Base-by-base conservation (phyloP, 2,797 vertebrate species). In the Ceyx erithaca region DNA sequence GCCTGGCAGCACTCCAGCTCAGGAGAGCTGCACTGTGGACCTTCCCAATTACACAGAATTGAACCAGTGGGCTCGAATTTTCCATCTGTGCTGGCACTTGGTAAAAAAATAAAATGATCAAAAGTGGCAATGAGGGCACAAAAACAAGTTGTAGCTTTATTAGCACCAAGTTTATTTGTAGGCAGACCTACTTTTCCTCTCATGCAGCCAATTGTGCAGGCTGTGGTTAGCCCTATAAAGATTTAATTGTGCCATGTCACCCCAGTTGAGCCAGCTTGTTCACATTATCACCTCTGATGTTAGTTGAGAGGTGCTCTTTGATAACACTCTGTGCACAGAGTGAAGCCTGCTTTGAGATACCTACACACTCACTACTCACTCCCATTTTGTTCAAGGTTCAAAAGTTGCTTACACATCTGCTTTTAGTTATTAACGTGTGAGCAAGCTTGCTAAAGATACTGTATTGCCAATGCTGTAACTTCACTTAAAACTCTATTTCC, bases 281-380 rank as follows among this genome's bases (percentile, higher is more conserved):
- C 91, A 64, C 79, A 76, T 89, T 80, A 90, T 86, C 87, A 75
- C 77, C 73, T 94, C 94, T 77, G 83, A 90, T 17, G 26, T 80
- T 49, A 37, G 81, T 3, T 61, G 71, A 87, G 83, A 90, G 66
- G 82, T 72, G 73, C 72, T 72, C 86, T 95, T 94, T 57, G 40
- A 72, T 59, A 63, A 26, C 75, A 89, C 86, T 91, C 93, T 69
- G 86, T 76, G 84, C 16, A 8, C 80, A 73, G 48, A 68, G 58
- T 25, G 48, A 71, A 35, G 43, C 80, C 58, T 57, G 33, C 46
- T 54, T 55, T 85, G 40, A 51, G 61, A 77, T 43, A 79, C 54
- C 18, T 31, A 79, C 10, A 6, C 21, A 51, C 6, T 13, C 37
- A 31, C 75, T 37, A 43, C 30, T 63, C 6, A 0, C n/a, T 90